Evolutionary conservation across 1,140 invertebrate species (phyloP).

Genomic region (Laodelphax striatellus): DNA sequence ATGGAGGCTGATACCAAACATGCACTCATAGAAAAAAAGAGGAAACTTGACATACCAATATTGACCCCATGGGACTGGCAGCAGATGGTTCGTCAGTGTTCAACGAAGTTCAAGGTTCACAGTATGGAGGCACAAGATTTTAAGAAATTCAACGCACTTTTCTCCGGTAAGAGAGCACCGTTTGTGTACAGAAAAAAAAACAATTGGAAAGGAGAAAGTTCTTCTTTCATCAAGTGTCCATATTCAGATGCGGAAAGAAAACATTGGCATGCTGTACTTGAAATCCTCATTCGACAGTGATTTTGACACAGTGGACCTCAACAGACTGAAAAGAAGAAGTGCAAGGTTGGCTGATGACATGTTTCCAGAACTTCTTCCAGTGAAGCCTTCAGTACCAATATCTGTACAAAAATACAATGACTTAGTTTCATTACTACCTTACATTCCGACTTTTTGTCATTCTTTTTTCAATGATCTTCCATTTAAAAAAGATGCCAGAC

Average conservation of each 20-base stretch:
- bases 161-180: not conserved
- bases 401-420: conserved; percentile 5
- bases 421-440: conserved; percentile 7
- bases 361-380: not conserved
- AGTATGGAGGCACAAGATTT: conserved; percentile 9
- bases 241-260: conserved; percentile 1
- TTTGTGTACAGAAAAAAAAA: conserved; percentile 3
- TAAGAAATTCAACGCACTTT: conserved; percentile 1
- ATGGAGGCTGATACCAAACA: conserved; percentile 29
- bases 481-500: not conserved
- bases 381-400: conserved; percentile 5
- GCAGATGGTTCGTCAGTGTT: conserved; percentile 10
- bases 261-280: conserved; percentile 6
- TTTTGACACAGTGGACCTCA: conserved; percentile 5
- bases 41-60: conserved; percentile 2
- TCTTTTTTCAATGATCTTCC: conserved; percentile 8
- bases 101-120: conserved; percentile 3
- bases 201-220: conserved; percentile 7
- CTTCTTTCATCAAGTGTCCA: conserved; percentile 5
- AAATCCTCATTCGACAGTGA: conserved; percentile 5
- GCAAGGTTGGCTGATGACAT: not conserved
- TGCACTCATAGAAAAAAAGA: conserved; percentile 11
- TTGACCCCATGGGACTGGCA: conserved; percentile 10
- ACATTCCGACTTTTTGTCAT: conserved; percentile 5
- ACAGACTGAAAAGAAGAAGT: conserved; percentile 6